Conservation (phyloP, 2,888 invertebrate genomes). For the Deroplatys truncata region DNA sequence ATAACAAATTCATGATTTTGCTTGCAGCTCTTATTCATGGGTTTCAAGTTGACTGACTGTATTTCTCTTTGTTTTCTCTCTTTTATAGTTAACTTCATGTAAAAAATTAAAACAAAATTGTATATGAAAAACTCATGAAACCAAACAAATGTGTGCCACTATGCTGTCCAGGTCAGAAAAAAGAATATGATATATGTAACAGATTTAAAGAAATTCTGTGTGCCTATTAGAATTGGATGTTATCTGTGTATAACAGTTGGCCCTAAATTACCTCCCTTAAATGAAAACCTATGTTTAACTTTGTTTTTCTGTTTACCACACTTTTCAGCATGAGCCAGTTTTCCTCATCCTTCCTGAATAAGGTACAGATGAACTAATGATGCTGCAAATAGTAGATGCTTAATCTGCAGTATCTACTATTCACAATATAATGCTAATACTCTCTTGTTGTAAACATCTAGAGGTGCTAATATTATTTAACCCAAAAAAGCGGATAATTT, state of each 20-base stretch:
- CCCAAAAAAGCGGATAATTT: not conserved
- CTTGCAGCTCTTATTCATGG: not conserved
- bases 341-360: not conserved
- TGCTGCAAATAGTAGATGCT: not conserved
- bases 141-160: slow-evolving; percentile 23
- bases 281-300: not conserved
- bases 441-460: not conserved
- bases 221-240: slow-evolving; percentile 17
- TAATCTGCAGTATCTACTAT: not conserved
- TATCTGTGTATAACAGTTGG: slow-evolving; percentile 4
- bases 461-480: not conserved
- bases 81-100: slow-evolving; percentile 47
- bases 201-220: not conserved
- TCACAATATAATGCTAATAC: not conserved
- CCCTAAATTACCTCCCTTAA: not conserved
- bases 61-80: slow-evolving; percentile 28
- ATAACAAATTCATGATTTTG: not conserved
- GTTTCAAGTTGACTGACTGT: not conserved
- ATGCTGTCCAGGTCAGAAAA: slow-evolving; percentile 15
- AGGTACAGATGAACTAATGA: not conserved
- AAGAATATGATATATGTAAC: slow-evolving; percentile 10
- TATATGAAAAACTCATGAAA: slow-evolving; percentile 29
- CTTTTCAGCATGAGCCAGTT: not conserved
- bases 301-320: not conserved
- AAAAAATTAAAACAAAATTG: slow-evolving; percentile 36